Conservation (phyloP, 1,140 invertebrate species). For the Orchesella cincta region DNA sequence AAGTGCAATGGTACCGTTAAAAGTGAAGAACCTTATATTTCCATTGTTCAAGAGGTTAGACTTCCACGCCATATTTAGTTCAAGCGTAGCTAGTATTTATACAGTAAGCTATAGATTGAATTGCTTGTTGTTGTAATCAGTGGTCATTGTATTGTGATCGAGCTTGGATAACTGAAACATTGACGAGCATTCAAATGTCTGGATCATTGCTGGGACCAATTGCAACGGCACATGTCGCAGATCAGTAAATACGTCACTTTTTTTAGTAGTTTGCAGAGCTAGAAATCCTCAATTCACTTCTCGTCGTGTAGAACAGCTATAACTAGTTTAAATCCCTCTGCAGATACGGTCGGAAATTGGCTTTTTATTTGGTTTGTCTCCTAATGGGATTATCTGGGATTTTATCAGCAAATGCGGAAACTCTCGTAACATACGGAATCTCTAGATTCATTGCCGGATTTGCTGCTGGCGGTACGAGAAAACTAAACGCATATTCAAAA, state of each 20-base stretch:
- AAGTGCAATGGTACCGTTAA: slow-evolving; percentile 1
- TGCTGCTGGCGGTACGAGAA: slow-evolving; percentile 37
- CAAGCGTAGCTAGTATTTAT: too few relatives aligned
- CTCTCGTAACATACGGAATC: slow-evolving; percentile 26
- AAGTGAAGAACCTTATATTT: slow-evolving; percentile 1
- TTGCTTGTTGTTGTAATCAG: slow-evolving; percentile 13
- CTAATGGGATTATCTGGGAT: slow-evolving; percentile 39
- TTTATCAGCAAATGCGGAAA: neutral
- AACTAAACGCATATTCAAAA: too few relatives aligned
- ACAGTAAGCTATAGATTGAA: neutral
- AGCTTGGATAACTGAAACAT: slow-evolving; percentile 40
- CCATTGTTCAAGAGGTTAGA: slow-evolving; percentile 45
- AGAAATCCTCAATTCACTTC: too few relatives aligned
- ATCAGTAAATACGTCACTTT: slow-evolving; percentile 27
- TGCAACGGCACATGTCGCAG: slow-evolving; percentile 34
- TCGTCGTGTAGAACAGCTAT: too few relatives aligned
- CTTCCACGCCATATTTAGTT: too few relatives aligned
- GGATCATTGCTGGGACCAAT: slow-evolving; percentile 37
- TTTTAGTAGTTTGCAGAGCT: neutral
- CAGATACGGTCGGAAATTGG: slow-evolving; percentile 38
- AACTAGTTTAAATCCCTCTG: neutral
- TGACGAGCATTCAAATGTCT: slow-evolving; percentile 45
- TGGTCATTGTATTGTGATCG: slow-evolving; percentile 37
- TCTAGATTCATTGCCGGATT: slow-evolving; percentile 37
- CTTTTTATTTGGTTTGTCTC: slow-evolving; percentile 33